A percentile compares a stretch with the other conserved stretches of the same genome.
Conservation (phyloP, 2,797 vertebrate genomes). For the Nothura maculosa region DNA sequence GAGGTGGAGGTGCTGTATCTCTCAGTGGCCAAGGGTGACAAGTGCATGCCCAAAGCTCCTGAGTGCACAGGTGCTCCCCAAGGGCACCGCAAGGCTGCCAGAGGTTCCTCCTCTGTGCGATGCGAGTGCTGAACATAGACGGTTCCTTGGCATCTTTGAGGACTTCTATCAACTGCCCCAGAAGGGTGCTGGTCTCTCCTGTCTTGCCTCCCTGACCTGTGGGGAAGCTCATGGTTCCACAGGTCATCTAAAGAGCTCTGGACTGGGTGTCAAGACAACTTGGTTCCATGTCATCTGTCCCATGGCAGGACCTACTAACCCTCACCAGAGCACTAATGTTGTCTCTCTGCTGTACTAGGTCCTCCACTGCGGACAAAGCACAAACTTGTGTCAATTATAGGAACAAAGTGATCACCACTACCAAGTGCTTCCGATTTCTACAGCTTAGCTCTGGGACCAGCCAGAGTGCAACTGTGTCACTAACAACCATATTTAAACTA, state of each 20-base stretch:
- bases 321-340: not conserved
- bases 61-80: not conserved
- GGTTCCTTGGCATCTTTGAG: not conserved
- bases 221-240: not conserved
- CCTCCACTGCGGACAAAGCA: not conserved
- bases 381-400: not conserved
- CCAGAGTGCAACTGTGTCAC: not conserved
- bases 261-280: fast-evolving
- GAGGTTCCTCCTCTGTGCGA: not conserved
- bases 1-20: not conserved
- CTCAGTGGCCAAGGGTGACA: not conserved
- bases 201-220: not conserved
- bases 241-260: not conserved
- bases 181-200: not conserved
- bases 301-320: not conserved
- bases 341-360: not conserved
- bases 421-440: not conserved
- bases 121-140: not conserved
- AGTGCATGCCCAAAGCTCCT: not conserved
- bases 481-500: fast-evolving
- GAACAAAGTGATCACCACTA: not conserved
- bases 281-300: not conserved
- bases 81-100: not conserved
- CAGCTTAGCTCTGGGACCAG: not conserved
- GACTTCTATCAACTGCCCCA: not conserved